Base-by-base conservation (phyloP, 1,140 invertebrate genomes). In the Cydia strobilella region DNA sequence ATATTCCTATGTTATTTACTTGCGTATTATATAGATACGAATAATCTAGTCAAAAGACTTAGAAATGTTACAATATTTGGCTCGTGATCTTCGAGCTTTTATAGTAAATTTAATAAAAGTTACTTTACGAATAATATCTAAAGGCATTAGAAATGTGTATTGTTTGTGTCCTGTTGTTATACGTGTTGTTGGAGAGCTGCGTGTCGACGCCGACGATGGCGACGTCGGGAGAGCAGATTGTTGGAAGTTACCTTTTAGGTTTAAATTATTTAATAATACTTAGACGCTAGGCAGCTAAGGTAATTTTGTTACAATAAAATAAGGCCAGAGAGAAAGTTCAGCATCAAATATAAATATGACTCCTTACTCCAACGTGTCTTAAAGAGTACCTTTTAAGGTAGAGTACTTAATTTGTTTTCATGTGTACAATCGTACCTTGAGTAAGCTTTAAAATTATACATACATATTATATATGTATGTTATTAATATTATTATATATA, bases 1-100 rank as follows among this genome's bases (percentile, higher is more conserved):
- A 93, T 93, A 93, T 93, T 93, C 91, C 91, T 93, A 93, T 90
- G 87, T 93, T 92, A 90, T 89, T 90, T 91, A 90, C 87, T 91
- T 91, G 87, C 85, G 85, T 93, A 91, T 90, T 92, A 90, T 86
- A 86, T 90, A 88, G 83, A 82, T 90, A 93, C 90, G 89, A 83
- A 87, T 91, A 91, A 90, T 93, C 91, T 93, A 93, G 91, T 93
- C 91, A 93, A 86, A 89, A 89, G 91, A 93, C 91, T 93, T 91
- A 91, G 89, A 90, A 91, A 88, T 89, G 83, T 92, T 82, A 89
- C 86, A 88, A 51, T 65, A 88, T 83, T 87, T 85, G 81, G 88
- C 86, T 90, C 88, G 84, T 87, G 84, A 75, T 79, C 84, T 82
- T 84, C 83, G 86, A 85, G 88, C 88, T 91, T 89, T 89, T 87